Evolutionary conservation across 2,797 vertebrate genomes (phyloP), one percentile per base, ranked within the genome.

Genomic region (Spondyliosoma cantharus): DNA sequence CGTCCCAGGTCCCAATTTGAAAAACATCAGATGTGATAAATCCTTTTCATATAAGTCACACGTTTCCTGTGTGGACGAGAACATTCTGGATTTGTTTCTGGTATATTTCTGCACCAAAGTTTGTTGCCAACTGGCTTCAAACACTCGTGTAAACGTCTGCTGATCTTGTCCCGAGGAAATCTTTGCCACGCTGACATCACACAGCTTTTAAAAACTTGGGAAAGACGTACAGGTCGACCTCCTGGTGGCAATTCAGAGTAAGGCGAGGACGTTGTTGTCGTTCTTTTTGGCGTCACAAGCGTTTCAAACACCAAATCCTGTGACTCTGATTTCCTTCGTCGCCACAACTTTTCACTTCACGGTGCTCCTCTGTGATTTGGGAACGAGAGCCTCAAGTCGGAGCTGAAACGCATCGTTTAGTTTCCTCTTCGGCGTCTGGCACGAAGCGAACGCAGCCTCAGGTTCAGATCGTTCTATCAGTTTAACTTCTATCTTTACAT

Each of bases 401-500:
- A 24, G 22, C 27, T 16, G 7, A 48, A 5, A 57, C 2, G 37
- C 4, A 2, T 64, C n/a, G 1, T 13, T 16, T 6, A 9, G n/a
- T 37, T 37, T 61, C 20, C 42, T 43, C n/a, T 52, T 16, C 45
- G 17, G 1, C 5, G 9, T 25, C 62, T 24, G 52, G 5, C 22
- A 3, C 5, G 45, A 60, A 19, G 25, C 14, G 25, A 12, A 22
- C 20, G 46, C 25, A 48, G 52, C 8, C 20, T 67, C 53, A 4
- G 9, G 8, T 37, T 9, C 37, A 37, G 37, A 37, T 37, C 37
- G 6, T 48, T 86, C 74, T 59, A 53, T 83, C 75, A 71, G 75
- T 58, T 1, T 42, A 27, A 62, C 53, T 52, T 80, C 73, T 73
- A 25, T 22, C n/a, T 32, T 45, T 17, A 45, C 15, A 43, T 74